phyloP scores from a whole-genome alignment of 2,888 invertebrate species.

The Eupithecia exiguata region DNA sequence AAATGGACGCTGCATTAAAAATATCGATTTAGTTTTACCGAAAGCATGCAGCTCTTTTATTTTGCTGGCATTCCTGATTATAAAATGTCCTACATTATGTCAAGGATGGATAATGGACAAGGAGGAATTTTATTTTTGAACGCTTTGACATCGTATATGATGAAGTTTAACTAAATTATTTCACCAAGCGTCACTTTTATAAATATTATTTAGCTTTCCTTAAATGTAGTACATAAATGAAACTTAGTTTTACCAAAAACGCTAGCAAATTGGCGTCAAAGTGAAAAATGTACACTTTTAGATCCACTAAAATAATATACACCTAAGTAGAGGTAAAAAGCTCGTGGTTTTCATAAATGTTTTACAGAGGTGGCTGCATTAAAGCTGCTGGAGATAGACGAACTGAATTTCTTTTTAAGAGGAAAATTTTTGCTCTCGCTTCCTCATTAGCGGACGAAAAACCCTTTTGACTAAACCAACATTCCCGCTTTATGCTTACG shows the following conservation, averaged over 20 bases:
- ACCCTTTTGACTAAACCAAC: conserved; percentile 64
- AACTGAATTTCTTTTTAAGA: conserved; percentile 65
- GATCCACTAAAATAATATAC: conserved; percentile 21
- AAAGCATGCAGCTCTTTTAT: too few species aligned
- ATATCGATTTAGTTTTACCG: too few species aligned
- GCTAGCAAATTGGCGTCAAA: conserved; percentile 18
- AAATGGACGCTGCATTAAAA: too few species aligned
- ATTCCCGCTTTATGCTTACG: conserved; percentile 59
- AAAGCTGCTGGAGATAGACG: conserved; percentile 62
- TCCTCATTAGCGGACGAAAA: conserved; percentile 65
- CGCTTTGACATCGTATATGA: too few species aligned
- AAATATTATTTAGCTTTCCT: too few species aligned
- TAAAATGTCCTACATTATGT: too few species aligned
- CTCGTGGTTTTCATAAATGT: conserved; percentile 32
- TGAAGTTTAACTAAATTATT: too few species aligned
- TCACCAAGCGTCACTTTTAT: too few species aligned
- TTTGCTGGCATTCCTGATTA: too few species aligned
- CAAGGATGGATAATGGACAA: too few species aligned
- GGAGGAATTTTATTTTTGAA: too few species aligned
- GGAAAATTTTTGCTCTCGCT: conserved; percentile 65
- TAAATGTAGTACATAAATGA: not conserved
- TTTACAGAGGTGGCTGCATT: conserved; percentile 46
- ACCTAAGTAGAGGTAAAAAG: conserved; percentile 25
- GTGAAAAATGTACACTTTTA: conserved; percentile 18
- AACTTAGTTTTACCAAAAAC: not conserved